Conservation (phyloP, 1,140 invertebrate species). For the Semibalanus balanoides region DNA sequence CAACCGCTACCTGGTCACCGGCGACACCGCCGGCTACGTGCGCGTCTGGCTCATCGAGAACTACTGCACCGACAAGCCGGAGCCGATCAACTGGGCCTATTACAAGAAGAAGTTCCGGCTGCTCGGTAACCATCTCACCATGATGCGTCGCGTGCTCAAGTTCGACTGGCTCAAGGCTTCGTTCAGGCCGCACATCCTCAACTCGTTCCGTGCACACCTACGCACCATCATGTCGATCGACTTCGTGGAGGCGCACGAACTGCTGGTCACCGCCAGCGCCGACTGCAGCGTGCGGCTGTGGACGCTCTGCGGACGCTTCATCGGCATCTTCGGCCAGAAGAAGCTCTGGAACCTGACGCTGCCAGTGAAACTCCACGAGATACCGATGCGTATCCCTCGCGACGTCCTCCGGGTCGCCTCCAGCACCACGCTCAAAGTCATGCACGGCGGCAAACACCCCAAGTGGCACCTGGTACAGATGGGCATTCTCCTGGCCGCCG, state of each 20-base stretch:
- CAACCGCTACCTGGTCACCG: conserved; percentile 48
- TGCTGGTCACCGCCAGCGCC: conserved; percentile 39
- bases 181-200: conserved; percentile 50
- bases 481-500: not conserved
- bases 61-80: conserved; percentile 30
- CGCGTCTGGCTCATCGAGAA: conserved; percentile 54
- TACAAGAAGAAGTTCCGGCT: not conserved
- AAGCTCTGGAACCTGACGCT: not conserved
- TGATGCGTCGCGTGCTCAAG: conserved; percentile 33
- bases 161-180: conserved; percentile 47
- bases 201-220: conserved; percentile 44
- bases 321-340: conserved; percentile 43
- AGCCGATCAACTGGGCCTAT: conserved; percentile 10
- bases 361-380: not conserved
- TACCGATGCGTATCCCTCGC: conserved; percentile 31
- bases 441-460: not conserved
- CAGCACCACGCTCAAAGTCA: not conserved
- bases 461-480: conserved; percentile 2
- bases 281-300: conserved; percentile 54
- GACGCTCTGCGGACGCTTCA: conserved; percentile 48
- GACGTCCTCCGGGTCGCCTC: not conserved
- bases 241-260: conserved; percentile 37
- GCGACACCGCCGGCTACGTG: conserved; percentile 48
- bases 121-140: not conserved
- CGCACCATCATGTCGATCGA: conserved; percentile 42